Conservation (phyloP, 2,113 vertebrate genomes). For the Etia nguti region DNA sequence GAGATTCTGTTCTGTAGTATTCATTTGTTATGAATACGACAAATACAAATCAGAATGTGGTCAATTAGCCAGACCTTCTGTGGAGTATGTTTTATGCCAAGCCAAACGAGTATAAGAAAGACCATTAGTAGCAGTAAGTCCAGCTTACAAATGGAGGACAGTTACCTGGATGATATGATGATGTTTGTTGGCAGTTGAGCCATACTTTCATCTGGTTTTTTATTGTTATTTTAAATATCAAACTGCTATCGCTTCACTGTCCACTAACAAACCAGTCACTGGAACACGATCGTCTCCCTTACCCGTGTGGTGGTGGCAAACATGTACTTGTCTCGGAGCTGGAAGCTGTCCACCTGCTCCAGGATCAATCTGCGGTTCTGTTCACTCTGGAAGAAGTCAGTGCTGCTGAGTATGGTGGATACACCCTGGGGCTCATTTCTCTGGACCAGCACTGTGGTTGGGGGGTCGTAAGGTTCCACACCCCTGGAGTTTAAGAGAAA, state of each 20-base stretch:
- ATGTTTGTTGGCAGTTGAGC: too few species aligned
- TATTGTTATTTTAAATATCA: background rate
- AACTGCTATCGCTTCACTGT: background rate
- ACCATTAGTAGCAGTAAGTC: background rate
- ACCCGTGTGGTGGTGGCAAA: constrained; percentile 93
- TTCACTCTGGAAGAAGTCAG: constrained; percentile 91
- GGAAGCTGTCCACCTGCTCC: constrained; percentile 89
- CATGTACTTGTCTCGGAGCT: constrained; percentile 95
- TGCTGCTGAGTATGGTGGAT: constrained; percentile 87
- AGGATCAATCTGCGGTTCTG: constrained; percentile 85
- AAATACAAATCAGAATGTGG: background rate
- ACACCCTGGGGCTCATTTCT: constrained; percentile 87
- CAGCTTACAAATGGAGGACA: background rate
- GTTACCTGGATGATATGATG: background rate
- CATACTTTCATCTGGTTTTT: background rate
- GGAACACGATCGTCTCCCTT: constrained; percentile 42
- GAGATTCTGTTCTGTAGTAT: background rate
- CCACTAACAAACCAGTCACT: background rate
- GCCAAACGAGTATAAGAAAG: background rate
- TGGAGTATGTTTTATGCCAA: background rate
- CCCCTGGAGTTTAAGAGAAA: constrained; percentile 73
- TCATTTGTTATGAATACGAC: background rate
- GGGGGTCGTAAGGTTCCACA: constrained; percentile 85
- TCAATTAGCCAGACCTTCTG: background rate
- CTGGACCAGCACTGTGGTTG: constrained; percentile 85